These are phyloP conservation scores for Ascaphus truei DNA, from an alignment of 2,113 vertebrate genomes.

Conservation along the genomic window DNA sequence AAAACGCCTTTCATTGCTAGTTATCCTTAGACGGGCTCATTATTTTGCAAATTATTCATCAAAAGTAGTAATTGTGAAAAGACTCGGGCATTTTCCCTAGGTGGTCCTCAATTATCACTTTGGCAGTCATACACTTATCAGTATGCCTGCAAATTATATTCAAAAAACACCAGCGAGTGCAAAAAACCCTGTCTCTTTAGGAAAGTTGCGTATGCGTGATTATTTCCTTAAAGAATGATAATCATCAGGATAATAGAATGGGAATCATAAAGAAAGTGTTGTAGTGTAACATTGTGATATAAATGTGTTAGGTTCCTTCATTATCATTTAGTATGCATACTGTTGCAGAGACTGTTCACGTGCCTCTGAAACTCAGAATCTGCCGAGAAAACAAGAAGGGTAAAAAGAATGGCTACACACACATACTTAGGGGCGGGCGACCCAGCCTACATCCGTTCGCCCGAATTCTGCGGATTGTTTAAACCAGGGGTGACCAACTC, in stretches of 20 bases:
- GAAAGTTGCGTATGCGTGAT: slow-evolving; percentile 40
- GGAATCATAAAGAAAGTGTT: slow-evolving; percentile 44
- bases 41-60: slow-evolving; percentile 31
- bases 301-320: slow-evolving; percentile 43
- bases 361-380: too few relatives aligned
- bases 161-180: slow-evolving; percentile 18
- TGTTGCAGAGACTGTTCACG: neutral
- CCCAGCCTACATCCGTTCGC: too few relatives aligned
- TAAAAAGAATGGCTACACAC: too few relatives aligned
- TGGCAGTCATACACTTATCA: slow-evolving; percentile 46
- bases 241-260: neutral
- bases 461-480: too few relatives aligned
- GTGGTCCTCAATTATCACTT: slow-evolving; percentile 43
- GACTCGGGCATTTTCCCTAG: slow-evolving; percentile 42
- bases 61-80: slow-evolving; percentile 39
- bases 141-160: slow-evolving; percentile 39
- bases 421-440: too few relatives aligned
- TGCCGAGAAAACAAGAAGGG: too few relatives aligned
- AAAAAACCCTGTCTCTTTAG: slow-evolving; percentile 38
- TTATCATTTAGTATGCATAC: slow-evolving; percentile 40
- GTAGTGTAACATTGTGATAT: slow-evolving; percentile 43
- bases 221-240: slow-evolving; percentile 41
- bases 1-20: neutral
- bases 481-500: too few relatives aligned
- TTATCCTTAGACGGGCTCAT: slow-evolving; percentile 19